phyloP scores from a whole-genome alignment of 2,797 vertebrate genomes.

The Euthynnus affinis region DNA sequence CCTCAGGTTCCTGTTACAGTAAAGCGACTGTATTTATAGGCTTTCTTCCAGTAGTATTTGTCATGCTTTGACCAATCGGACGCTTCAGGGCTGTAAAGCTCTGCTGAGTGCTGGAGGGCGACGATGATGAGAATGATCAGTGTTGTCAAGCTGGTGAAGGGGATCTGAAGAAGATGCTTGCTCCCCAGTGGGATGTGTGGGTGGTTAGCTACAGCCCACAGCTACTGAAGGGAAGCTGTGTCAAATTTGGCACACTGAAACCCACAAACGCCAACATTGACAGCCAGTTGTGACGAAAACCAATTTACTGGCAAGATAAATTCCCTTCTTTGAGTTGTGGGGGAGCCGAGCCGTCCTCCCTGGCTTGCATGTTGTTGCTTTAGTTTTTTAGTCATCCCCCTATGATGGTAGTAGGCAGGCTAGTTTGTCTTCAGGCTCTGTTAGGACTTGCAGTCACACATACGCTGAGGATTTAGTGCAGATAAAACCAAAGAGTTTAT shows the following conservation, averaged over 20 bases:
- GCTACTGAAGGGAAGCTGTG: slow-evolving; percentile 66
- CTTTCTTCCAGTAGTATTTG: slow-evolving; percentile 33
- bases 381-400: slow-evolving; percentile 20
- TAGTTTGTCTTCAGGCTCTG: slow-evolving; percentile 13
- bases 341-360: slow-evolving; percentile 45
- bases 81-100: slow-evolving; percentile 48
- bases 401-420: slow-evolving; percentile 15
- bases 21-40: slow-evolving; percentile 31
- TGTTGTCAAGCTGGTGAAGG: slow-evolving; percentile 67
- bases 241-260: slow-evolving; percentile 71
- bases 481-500: slow-evolving; percentile 36
- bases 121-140: slow-evolving; percentile 70
- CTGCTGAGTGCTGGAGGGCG: slow-evolving; percentile 32
- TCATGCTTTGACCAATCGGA: slow-evolving; percentile 61
- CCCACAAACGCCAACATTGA: slow-evolving; percentile 65
- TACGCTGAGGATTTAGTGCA: slow-evolving; percentile 22
- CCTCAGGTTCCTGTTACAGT: slow-evolving; percentile 19
- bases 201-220: slow-evolving; percentile 66
- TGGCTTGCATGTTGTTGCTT: slow-evolving; percentile 40
- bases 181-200: slow-evolving; percentile 65
- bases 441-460: slow-evolving; percentile 41
- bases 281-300: slow-evolving; percentile 68
- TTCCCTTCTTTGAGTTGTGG: slow-evolving; percentile 48
- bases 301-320: slow-evolving; percentile 59
- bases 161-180: slow-evolving; percentile 67